phyloP scores from a whole-genome alignment of 2,113 vertebrate genomes.

The Lagopus muta region DNA sequence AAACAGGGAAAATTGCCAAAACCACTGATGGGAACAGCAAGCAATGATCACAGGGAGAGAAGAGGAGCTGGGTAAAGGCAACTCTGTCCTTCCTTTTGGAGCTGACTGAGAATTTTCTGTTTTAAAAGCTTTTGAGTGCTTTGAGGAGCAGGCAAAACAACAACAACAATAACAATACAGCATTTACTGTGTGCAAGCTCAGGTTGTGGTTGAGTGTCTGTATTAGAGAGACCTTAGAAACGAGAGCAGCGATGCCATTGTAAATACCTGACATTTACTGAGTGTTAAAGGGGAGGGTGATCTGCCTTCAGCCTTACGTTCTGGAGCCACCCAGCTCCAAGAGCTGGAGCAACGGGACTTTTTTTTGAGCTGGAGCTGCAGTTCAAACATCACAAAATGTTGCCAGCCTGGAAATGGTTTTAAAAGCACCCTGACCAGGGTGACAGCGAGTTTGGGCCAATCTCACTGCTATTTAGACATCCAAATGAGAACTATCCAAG shows the following conservation, averaged over 20 bases:
- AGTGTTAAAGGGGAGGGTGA: conserved; percentile 18
- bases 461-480: not conserved
- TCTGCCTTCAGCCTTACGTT: not conserved
- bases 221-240: conserved; percentile 22
- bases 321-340: not conserved
- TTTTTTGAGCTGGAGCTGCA: not conserved
- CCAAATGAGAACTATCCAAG: not conserved
- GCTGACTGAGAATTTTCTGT: conserved; percentile 37
- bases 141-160: not conserved
- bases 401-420: not conserved
- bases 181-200: not conserved
- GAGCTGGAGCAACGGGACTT: not conserved
- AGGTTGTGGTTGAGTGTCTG: conserved; percentile 3
- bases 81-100: conserved; percentile 10
- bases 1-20: not conserved
- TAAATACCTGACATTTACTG: conserved; percentile 40
- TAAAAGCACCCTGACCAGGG: not conserved
- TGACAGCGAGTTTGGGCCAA: not conserved
- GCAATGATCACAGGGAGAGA: conserved; percentile 4
- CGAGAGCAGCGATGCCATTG: conserved; percentile 13
- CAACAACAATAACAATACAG: too few species aligned
- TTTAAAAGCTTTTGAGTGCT: conserved; percentile 27
- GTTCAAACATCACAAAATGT: not conserved
- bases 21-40: not conserved
- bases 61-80: not conserved